Base-by-base conservation (phyloP, 37 sponge, comb jelly and placozoan genomes). In the Ephydatia muelleri region DNA sequence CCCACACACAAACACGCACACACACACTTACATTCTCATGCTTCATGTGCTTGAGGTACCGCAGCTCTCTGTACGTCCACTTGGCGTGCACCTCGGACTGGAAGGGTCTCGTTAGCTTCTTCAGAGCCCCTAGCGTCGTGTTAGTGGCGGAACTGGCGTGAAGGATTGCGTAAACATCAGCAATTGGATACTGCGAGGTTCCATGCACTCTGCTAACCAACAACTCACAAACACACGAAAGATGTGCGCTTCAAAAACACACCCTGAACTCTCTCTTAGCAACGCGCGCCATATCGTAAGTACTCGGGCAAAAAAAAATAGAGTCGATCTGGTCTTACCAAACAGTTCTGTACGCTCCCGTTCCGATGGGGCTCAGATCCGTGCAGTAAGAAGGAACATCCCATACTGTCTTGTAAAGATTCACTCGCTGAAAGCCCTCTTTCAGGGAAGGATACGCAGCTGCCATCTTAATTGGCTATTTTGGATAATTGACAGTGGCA, bases 331-430 rank as follows among this genome's bases (percentile, higher is more conserved):
- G n/a, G n/a, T 23, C 89, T 69, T 76, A 93, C 93, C 90, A 88
- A 2, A 98, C 99, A 75, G 96, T 85, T 3, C 99, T 97, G 80
- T 95, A 98, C 13, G 99, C 99, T 0, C 99, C 99, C 1, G 91
- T 88, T 12, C 99, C 99, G 35, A 98, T 86, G 9, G 99, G 92
- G 16, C 79, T 87, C 32, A 96, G 86, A 47, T 98, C 95, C 34
- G 88, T 89, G 78, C 96, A 98, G 38, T 82, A 80, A 0, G 57
- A 67, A 22, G 98, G 98, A 31, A 97, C 88, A 48, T 95, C 94
- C 98, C 98, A 97, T 2, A 83, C 84, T 19, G 98, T 89, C 78
- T 90, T 88, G 70, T 80, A 32, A 14, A 97, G 90, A 73, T 97
- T 95, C 12, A 93, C 67, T 1, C 88, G 69, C 48, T 97, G 80